Conservation (phyloP, 1,140 invertebrate species). For the Drosophila lacteicornis region DNA sequence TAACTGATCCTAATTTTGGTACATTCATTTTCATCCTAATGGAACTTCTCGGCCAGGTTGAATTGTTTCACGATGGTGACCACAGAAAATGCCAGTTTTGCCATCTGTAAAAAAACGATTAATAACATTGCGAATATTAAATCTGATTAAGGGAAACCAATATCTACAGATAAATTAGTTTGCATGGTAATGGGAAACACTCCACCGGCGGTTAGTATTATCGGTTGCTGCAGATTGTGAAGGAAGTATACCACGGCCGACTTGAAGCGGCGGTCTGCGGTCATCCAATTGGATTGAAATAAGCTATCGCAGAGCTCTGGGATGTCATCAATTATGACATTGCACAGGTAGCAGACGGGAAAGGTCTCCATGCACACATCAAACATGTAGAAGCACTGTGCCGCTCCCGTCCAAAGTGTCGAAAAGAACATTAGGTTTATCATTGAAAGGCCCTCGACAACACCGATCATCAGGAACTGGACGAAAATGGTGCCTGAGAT, state of each 20-base stretch:
- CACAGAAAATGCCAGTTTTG: constrained; percentile 61
- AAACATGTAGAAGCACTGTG: constrained; percentile 28
- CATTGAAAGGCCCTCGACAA: constrained; percentile 32
- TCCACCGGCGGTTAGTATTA: constrained; percentile 52
- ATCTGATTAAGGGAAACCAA: too few species aligned
- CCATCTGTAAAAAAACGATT: constrained; percentile 29
- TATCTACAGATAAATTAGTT: constrained; percentile 59
- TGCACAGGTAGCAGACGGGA: constrained; percentile 65
- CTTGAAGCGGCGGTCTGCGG: constrained; percentile 46
- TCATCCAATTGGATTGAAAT: constrained; percentile 63
- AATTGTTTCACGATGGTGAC: constrained; percentile 56
- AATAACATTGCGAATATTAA: background rate
- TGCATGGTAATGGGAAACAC: constrained; percentile 52
- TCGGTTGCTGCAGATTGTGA: constrained; percentile 64
- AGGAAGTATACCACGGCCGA: constrained; percentile 47
- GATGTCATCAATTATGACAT: constrained; percentile 47
- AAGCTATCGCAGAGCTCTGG: constrained; percentile 44
- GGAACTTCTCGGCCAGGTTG: constrained; percentile 60
- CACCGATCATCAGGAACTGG: constrained; percentile 40
- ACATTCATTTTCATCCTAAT: background rate
- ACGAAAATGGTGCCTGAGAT: constrained; percentile 45
- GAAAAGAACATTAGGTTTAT: constrained; percentile 53
- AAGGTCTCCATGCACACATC: constrained; percentile 50
- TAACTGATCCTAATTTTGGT: too few species aligned
- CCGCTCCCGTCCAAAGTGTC: constrained; percentile 23